A percentile compares a stretch with the other conserved stretches of the same genome.
phyloP scores from a whole-genome alignment of 2,113 vertebrate genomes.

The Semnornis frantzii region DNA sequence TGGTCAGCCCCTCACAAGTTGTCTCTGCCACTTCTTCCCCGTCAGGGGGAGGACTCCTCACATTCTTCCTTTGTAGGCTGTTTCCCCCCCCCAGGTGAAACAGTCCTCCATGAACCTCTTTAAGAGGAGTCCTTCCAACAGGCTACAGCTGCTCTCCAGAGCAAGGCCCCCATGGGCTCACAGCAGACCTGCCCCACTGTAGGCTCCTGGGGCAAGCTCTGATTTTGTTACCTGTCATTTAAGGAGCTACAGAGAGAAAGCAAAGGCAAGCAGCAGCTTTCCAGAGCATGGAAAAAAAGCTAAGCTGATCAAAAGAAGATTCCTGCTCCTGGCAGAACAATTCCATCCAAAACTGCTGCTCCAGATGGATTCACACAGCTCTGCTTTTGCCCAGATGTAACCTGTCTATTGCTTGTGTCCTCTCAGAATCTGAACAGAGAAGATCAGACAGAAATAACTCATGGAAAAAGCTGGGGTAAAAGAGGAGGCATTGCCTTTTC shows the following conservation, averaged over 20 bases:
- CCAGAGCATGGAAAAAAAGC: not conserved
- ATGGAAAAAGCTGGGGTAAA: not conserved
- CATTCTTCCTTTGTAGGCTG: not conserved
- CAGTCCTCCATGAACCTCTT: not conserved
- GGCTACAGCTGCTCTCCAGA: not conserved
- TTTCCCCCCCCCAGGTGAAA: not conserved
- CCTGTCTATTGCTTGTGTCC: not conserved
- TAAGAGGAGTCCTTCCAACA: not conserved
- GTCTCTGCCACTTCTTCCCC: not conserved
- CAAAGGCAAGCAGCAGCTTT: not conserved
- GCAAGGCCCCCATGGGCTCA: not conserved
- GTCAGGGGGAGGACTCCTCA: not conserved
- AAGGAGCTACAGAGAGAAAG: not conserved
- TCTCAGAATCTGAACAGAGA: not conserved
- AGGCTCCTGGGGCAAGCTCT: not conserved
- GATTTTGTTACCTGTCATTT: not conserved
- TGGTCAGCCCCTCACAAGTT: not conserved
- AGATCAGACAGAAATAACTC: not conserved
- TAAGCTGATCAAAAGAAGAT: not conserved
- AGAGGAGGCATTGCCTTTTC: not conserved
- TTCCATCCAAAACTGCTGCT: not conserved
- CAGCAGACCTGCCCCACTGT: not conserved
- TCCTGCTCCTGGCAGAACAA: not conserved
- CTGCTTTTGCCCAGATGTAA: not conserved
- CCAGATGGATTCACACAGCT: not conserved